Conservation (phyloP, 2,113 vertebrate genomes). For the Hippopotamus amphibius region DNA sequence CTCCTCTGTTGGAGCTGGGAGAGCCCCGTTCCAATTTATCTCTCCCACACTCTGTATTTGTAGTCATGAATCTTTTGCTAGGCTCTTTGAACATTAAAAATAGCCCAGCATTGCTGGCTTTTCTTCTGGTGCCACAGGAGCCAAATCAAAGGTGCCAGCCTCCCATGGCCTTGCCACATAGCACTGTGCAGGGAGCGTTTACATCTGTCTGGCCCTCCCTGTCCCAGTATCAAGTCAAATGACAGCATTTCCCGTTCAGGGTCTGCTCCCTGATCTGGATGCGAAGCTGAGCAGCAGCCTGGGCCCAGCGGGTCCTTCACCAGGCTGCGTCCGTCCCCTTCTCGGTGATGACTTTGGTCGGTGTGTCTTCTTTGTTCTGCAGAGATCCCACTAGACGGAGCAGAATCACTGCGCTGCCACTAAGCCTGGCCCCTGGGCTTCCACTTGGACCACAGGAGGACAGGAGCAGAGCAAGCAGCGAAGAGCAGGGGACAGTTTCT, state of each 20-base stretch:
- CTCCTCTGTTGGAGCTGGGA: conserved; percentile 51
- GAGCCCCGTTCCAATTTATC: conserved; percentile 76
- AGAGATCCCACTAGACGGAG: conserved; percentile 55
- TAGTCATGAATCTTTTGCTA: conserved; percentile 74
- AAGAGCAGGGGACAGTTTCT: accelerated
- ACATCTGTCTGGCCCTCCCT: neutral
- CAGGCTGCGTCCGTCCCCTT: neutral
- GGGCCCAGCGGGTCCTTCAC: neutral
- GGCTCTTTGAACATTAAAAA: conserved; percentile 70
- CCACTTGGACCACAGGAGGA: neutral
- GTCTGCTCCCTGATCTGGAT: neutral
- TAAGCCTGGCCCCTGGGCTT: neutral
- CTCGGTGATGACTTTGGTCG: neutral
- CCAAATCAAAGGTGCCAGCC: neutral
- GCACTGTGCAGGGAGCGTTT: neutral
- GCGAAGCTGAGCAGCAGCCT: accelerated
- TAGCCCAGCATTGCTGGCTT: conserved; percentile 66
- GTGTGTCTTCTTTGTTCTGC: neutral
- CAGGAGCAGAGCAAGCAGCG: neutral
- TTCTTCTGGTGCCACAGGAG: conserved; percentile 47
- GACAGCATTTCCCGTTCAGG: neutral
- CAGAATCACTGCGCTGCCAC: neutral
- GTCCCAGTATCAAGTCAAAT: neutral
- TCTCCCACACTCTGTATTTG: conserved; percentile 72
- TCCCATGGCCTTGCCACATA: neutral